phyloP scores from a whole-genome alignment of 1,140 invertebrate species.

The Macrobrachium rosenbergii region DNA sequence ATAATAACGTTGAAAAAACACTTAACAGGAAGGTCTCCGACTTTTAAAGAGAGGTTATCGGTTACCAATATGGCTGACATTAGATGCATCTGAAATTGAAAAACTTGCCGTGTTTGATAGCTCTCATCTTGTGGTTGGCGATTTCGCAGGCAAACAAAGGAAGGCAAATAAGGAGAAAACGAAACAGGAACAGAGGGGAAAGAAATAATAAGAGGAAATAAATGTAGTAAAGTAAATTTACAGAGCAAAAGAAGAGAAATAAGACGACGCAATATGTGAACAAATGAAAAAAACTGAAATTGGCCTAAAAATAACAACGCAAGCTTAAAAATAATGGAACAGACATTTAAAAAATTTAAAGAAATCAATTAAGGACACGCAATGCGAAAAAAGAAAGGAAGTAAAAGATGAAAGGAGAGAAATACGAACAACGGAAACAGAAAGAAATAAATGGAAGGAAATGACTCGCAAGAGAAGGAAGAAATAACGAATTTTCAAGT shows the following conservation, averaged over 20 bases:
- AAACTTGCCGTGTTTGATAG: neutral
- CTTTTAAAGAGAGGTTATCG: no score
- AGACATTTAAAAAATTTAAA: no score
- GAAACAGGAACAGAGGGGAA: constrained; percentile 3
- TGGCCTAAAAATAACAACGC: neutral
- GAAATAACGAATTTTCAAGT: no score
- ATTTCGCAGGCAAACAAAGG: neutral
- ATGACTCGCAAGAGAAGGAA: neutral
- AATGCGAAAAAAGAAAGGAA: neutral
- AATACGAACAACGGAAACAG: neutral
- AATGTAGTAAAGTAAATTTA: neutral
- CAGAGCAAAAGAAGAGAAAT: neutral
- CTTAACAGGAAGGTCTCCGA: no score
- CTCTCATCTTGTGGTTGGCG: neutral
- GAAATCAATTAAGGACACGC: no score
- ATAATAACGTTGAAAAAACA: no score
- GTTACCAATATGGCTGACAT: no score
- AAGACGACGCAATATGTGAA: neutral
- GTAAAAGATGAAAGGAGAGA: neutral
- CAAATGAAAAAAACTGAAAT: neutral
- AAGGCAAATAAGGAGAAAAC: constrained; percentile 2
- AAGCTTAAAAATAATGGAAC: no score
- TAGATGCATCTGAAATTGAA: no score
- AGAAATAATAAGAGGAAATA: neutral
- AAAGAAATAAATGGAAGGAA: neutral